Conservation (phyloP, 2,888 invertebrate genomes). For the Limnephilus auricula region DNA sequence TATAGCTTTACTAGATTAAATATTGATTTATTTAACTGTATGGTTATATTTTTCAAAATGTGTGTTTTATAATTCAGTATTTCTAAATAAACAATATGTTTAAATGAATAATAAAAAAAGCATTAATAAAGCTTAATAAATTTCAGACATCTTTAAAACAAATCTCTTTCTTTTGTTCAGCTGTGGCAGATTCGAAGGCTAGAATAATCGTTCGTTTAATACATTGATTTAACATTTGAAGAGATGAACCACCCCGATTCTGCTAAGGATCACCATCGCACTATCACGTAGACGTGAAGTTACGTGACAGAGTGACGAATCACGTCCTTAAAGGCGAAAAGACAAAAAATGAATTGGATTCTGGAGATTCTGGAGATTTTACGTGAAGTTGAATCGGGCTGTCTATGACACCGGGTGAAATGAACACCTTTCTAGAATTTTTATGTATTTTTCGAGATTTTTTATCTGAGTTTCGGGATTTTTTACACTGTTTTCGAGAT, state of each 20-base stretch:
- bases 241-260: neutral
- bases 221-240: neutral
- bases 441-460: neutral
- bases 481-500: neutral
- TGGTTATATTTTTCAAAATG: too few relatives aligned
- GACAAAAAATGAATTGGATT: slow-evolving; percentile 2
- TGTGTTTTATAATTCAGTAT: too few relatives aligned
- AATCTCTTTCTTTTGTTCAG: neutral
- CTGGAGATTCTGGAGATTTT: neutral
- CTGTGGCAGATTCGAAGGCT: neutral
- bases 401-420: slow-evolving; percentile 2
- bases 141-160: neutral
- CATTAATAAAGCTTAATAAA: neutral
- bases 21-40: too few relatives aligned
- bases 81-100: neutral
- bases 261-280: neutral
- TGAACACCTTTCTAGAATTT: slow-evolving; percentile 1
- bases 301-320: slow-evolving; percentile 2
- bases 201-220: neutral
- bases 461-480: neutral
- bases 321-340: neutral
- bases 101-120: neutral
- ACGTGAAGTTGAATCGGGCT: neutral
- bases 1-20: too few relatives aligned
- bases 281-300: neutral